These are phyloP conservation scores for Pseudorhiza aurosa DNA, from an alignment of 30 jellyfish, hydroid and myxozoan species.

Conservation along the genomic window DNA sequence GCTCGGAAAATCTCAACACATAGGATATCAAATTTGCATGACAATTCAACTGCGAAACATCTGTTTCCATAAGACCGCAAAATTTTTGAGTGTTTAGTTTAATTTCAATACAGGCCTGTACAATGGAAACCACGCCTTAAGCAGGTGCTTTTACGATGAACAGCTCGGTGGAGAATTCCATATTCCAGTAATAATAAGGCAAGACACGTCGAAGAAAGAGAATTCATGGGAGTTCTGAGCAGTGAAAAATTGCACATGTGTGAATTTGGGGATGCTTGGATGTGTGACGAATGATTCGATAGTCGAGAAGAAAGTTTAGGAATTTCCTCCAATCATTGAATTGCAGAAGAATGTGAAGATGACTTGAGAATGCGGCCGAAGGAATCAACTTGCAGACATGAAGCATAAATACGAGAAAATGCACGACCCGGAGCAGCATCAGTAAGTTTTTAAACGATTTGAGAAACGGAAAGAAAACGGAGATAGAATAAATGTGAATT, in stretches of 20 bases:
- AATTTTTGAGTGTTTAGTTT: background rate
- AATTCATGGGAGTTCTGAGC: too few species aligned
- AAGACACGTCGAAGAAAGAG: too few species aligned
- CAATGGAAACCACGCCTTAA: constrained; percentile 23
- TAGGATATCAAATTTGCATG: background rate
- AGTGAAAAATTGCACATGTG: too few species aligned
- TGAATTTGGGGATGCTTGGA: too few species aligned
- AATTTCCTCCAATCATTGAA: constrained; percentile 1
- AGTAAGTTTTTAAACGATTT: constrained; percentile 1
- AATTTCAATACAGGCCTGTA: background rate
- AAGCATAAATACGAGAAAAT: constrained; percentile 46
- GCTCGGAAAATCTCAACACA: background rate
- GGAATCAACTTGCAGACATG: background rate
- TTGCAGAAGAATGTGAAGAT: background rate
- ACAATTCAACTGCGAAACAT: constrained; percentile 2
- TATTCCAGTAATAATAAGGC: background rate
- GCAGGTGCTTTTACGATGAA: constrained; percentile 48
- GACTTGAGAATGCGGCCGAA: background rate
- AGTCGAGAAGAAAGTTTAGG: background rate
- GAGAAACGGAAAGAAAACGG: too few species aligned
- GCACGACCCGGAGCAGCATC: constrained; percentile 45
- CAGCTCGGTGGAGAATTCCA: constrained; percentile 2
- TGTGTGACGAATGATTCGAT: too few species aligned
- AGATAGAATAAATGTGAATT: too few species aligned
- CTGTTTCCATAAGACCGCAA: constrained; percentile 24